phyloP scores from a whole-genome alignment of 2,113 vertebrate species.

The Platysteira castanea region DNA sequence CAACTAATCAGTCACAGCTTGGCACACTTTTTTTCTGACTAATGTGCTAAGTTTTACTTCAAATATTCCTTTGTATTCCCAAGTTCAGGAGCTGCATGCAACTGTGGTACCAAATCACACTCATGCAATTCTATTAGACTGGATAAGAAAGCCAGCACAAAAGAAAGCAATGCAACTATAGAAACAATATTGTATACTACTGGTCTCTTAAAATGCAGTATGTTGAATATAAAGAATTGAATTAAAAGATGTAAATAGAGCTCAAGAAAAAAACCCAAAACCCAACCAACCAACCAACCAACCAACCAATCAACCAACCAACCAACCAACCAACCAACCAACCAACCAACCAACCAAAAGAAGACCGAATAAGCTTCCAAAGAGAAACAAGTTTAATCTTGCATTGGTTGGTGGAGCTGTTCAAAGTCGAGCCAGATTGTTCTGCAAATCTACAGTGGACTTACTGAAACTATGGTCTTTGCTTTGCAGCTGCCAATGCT shows the following conservation, averaged over 20 bases:
- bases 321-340: not conserved
- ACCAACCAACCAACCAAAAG: not conserved
- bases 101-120: not conserved
- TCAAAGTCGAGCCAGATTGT: not conserved
- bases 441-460: not conserved
- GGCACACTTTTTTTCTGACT: not conserved
- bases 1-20: not conserved
- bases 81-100: not conserved
- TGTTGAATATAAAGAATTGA: conserved; percentile 27
- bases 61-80: not conserved
- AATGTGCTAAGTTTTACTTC: not conserved
- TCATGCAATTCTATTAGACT: not conserved
- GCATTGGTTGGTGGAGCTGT: not conserved
- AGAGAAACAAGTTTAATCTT: not conserved
- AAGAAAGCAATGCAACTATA: conserved; percentile 32
- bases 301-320: not conserved
- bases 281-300: not conserved
- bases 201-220: conserved; percentile 6
- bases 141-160: conserved; percentile 2
- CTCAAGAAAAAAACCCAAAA: not conserved
- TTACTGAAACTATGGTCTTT: not conserved
- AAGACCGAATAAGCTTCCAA: not conserved
- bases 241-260: conserved; percentile 56
- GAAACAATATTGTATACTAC: not conserved
- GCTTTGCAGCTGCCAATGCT: not conserved